These are phyloP conservation scores for Notodonta ziczac DNA, from an alignment of 2,888 invertebrate species.

Conservation along the genomic window DNA sequence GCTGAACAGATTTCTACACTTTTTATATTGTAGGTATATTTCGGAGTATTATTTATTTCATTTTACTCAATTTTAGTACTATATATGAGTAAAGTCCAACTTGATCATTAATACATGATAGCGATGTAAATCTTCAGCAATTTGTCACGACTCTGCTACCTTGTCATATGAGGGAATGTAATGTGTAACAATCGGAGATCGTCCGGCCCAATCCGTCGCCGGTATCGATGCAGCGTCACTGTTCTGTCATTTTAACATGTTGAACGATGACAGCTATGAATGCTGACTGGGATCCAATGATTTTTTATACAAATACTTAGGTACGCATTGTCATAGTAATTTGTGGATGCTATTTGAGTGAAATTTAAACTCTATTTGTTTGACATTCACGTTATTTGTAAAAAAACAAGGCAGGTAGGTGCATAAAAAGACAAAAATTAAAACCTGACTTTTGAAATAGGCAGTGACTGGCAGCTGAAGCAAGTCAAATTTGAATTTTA, in stretches of 20 bases:
- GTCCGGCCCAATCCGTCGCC: conserved; percentile 58
- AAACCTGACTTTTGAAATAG: too few relatives aligned
- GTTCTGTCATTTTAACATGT: conserved; percentile 66
- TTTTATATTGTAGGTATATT: too few relatives aligned
- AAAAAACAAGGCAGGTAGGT: too few relatives aligned
- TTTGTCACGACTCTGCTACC: conserved; percentile 61
- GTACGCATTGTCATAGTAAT: neutral
- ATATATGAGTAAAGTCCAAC: neutral
- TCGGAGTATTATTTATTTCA: too few relatives aligned
- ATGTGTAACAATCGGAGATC: conserved; percentile 56
- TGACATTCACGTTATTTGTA: too few relatives aligned
- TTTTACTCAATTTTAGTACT: neutral
- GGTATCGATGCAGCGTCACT: conserved; percentile 69
- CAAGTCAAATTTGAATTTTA: too few relatives aligned
- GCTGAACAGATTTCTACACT: too few relatives aligned
- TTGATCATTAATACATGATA: neutral
- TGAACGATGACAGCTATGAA: conserved; percentile 59
- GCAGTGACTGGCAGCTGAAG: too few relatives aligned
- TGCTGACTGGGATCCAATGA: conserved; percentile 33
- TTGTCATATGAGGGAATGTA: conserved; percentile 59
- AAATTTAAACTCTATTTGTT: too few relatives aligned
- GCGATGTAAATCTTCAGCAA: conserved; percentile 45
- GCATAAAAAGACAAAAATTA: too few relatives aligned
- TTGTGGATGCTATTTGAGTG: neutral
- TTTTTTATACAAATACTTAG: neutral